These are phyloP conservation scores for Polydrusus cervinus DNA, from an alignment of 2,888 invertebrate genomes.

Conservation along the genomic window DNA sequence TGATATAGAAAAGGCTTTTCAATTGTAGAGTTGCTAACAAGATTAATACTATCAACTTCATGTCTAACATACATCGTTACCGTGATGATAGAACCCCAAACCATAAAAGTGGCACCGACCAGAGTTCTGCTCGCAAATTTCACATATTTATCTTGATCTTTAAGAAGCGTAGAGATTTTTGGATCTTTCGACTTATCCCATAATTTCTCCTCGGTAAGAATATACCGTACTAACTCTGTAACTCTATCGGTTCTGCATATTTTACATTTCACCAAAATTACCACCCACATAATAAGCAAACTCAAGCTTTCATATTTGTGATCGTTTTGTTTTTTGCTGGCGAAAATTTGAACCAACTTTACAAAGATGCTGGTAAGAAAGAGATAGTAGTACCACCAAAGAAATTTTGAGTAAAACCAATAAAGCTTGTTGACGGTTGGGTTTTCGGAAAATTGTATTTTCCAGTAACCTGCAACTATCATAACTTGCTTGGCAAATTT, in stretches of 20 bases:
- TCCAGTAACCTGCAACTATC: conserved; percentile 1
- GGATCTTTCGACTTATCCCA: neutral
- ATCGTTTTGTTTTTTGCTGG: neutral
- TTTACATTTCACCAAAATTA: conserved; percentile 1
- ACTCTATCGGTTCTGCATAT: conserved; percentile 5
- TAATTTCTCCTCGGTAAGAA: neutral
- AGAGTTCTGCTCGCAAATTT: neutral
- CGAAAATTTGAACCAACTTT: neutral
- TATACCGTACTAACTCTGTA: neutral
- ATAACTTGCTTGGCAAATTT: conserved; percentile 1
- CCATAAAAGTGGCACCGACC: neutral
- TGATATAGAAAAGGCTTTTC: conserved; percentile 5
- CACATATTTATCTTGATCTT: neutral
- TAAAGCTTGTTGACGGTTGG: neutral
- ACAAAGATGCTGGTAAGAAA: conserved; percentile 5
- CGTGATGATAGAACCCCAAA: neutral
- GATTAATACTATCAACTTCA: neutral
- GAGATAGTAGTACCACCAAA: conserved; percentile 2
- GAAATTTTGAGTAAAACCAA: neutral
- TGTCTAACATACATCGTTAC: neutral
- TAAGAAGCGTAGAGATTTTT: neutral
- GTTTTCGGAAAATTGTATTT: neutral
- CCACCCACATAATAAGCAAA: neutral
- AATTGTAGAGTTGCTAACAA: neutral
- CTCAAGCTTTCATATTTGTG: conserved; percentile 1